A percentile compares a stretch with the other conserved stretches of the same genome.
phyloP scores from a whole-genome alignment of 92 coral and sea anemone genomes.

The Palythoa caribaeorum region DNA sequence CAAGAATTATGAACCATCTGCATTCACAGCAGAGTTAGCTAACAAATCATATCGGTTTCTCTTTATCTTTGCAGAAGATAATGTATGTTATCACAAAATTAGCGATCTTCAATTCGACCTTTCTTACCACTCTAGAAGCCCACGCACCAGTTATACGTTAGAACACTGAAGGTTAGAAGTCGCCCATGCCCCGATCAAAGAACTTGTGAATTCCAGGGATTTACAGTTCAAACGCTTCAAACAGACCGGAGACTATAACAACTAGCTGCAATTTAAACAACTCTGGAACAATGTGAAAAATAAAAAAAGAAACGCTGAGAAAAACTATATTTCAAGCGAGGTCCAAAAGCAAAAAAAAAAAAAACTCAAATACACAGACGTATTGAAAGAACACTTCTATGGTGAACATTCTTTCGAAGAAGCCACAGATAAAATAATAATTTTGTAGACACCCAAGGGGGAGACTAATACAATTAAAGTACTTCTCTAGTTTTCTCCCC shows the following conservation, averaged over 20 bases:
- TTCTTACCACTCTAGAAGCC: conserved; percentile 42
- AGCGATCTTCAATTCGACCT: conserved; percentile 33
- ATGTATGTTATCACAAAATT: conserved; percentile 30
- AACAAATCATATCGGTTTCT: conserved; percentile 17
- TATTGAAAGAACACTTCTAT: too few relatives aligned
- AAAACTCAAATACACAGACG: too few relatives aligned
- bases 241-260: neutral
- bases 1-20: conserved; percentile 45
- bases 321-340: conserved; percentile 24
- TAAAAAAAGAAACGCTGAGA: conserved; percentile 32
- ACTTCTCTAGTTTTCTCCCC: neutral
- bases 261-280: conserved; percentile 6
- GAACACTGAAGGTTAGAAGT: too few relatives aligned
- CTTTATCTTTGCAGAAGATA: conserved; percentile 27
- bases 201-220: too few relatives aligned
- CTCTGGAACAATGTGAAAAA: conserved; percentile 16
- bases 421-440: too few relatives aligned
- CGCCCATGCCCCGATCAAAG: too few relatives aligned
- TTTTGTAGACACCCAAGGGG: too few relatives aligned
- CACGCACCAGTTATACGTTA: neutral
- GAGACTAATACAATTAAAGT: too few relatives aligned
- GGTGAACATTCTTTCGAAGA: too few relatives aligned
- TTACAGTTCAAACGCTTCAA: too few relatives aligned
- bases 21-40: conserved; percentile 39
- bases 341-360: conserved; percentile 43